These are phyloP conservation scores for Anguilla rostrata DNA, from an alignment of 2,113 vertebrate genomes.

Conservation along the genomic window DNA sequence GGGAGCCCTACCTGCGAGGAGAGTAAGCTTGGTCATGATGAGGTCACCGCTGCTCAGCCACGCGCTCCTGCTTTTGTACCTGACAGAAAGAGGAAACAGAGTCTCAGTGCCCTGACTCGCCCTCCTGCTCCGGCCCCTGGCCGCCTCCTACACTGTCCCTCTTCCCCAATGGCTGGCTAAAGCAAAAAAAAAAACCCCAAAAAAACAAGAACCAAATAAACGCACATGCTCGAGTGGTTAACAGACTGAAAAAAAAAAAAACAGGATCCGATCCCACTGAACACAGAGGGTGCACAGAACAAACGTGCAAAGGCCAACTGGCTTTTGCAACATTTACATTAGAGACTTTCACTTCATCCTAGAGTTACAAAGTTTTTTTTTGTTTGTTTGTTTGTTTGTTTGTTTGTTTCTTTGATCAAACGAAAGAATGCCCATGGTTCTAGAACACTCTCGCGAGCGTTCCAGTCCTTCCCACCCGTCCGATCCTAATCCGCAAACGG, in stretches of 20 bases:
- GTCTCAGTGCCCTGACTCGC: neutral
- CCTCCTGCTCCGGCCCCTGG: neutral
- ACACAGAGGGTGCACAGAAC: no score
- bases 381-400: no score
- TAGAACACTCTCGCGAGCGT: neutral
- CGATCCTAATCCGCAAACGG: neutral
- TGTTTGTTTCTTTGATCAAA: no score
- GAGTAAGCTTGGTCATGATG: conserved; percentile 55
- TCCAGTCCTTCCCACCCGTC: neutral
- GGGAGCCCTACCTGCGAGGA: conserved; percentile 54
- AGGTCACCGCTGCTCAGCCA: conserved; percentile 45
- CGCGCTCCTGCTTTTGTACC: neutral
- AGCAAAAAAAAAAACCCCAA: no score
- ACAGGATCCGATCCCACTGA: no score
- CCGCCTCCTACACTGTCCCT: neutral
- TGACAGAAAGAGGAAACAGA: neutral
- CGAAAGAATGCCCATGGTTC: neutral
- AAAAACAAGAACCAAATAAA: no score
- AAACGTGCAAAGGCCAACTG: no score
- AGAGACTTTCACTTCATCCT: no score
- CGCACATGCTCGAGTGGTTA: no score
- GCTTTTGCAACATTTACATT: no score
- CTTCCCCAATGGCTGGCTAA: neutral
- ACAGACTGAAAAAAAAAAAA: no score
- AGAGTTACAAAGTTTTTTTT: no score